Conservation (phyloP, 2,797 vertebrate genomes). For the Pangasius macronema region DNA sequence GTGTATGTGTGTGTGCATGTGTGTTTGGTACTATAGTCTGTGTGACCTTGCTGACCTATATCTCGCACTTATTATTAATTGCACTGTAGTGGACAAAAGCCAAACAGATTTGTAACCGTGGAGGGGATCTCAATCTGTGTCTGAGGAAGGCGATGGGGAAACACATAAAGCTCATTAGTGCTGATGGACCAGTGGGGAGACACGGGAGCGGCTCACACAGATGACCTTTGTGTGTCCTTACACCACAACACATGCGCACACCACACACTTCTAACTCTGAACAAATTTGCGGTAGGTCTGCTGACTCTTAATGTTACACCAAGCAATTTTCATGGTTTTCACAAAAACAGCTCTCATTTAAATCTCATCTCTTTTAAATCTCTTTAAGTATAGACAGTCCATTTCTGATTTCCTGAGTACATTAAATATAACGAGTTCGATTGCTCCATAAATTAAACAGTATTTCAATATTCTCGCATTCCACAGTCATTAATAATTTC, state of each 20-base stretch:
- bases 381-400: neutral
- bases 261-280: neutral
- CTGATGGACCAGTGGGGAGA: constrained; percentile 84
- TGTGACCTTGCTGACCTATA: constrained; percentile 88
- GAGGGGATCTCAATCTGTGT: constrained; percentile 99
- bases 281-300: neutral
- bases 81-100: constrained; percentile 97
- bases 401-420: no score
- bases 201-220: constrained; percentile 74
- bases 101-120: constrained; percentile 99
- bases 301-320: neutral
- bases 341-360: neutral
- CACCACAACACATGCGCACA: constrained; percentile 43
- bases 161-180: constrained; percentile 99
- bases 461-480: neutral
- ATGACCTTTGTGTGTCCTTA: constrained; percentile 84
- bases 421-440: neutral
- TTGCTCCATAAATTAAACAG: neutral
- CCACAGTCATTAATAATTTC: neutral
- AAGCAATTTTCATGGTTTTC: constrained; percentile 46
- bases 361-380: neutral
- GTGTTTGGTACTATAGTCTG: constrained; percentile 72
- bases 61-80: constrained; percentile 96
- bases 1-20: constrained; percentile 53
- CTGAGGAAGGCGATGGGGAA: constrained; percentile 88